Evolutionary conservation across 2,113 vertebrate species (phyloP), one percentile per base, ranked within the genome.

Genomic region (Erinaceus europaeus): DNA sequence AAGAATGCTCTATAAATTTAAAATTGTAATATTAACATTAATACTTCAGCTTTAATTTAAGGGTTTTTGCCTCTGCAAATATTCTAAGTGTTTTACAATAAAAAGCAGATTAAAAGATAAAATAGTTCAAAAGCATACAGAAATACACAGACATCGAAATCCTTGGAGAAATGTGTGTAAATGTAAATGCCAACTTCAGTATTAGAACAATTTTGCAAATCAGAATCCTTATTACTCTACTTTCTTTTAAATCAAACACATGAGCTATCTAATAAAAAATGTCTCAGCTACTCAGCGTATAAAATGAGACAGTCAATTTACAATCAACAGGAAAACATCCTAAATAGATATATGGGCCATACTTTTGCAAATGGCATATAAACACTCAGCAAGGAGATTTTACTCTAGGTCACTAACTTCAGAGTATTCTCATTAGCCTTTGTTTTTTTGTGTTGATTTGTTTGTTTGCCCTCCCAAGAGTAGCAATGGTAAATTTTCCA

Each of bases 71-170:
- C 85, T 90, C 71, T 92, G 82, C 80, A 93, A 94, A 95, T 91
- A 94, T 80, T 32, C 62, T 90, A 79, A 90, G 64, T 87, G 67
- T 80, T 87, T 72, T 88, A 91, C 29, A 94, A 94, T 92, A 90
- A 94, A 96, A 95, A 94, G 29, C 46, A 94, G 82, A 94, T 92
- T 92, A 94, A 90, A 92, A 91, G 57, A 72, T 91, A 93, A 96
- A 89, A 73, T 42, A 87, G 20, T 86, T 84, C 84, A 67, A 89
- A 93, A 80, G 89, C 84, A 89, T 86, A 81, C 23, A 89, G 62
- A 93, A 91, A 87, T 61, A 69, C 84, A 79, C 29, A 72, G 40
- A 55, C 48, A 64, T 15, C 23, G 40, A 84, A 90, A 85, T 80
- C 82, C 80, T 73, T 61, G 17, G 82, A 85, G 92, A 82, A 89